A percentile compares a stretch with the other conserved stretches of the same genome.
Evolutionary conservation across 2,797 vertebrate species (phyloP).

Genomic region (Eupleurogrammus muticus): DNA sequence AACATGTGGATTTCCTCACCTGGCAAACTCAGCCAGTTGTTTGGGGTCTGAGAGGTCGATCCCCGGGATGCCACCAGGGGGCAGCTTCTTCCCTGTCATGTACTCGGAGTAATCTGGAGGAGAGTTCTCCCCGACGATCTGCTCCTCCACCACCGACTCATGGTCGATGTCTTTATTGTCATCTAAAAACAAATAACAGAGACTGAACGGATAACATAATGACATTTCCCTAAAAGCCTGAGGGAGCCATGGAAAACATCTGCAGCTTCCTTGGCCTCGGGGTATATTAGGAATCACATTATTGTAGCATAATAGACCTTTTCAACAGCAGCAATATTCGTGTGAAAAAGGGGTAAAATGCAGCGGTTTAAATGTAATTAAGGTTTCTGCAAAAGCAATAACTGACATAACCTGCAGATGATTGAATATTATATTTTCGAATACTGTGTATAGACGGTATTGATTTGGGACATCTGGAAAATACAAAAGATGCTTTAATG

Average conservation of each 20-base stretch:
- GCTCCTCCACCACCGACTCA: constrained; percentile 98
- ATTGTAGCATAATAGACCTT: neutral
- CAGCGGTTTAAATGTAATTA: too few relatives aligned
- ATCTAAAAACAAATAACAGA: constrained; percentile 89
- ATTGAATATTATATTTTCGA: too few relatives aligned
- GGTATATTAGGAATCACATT: neutral
- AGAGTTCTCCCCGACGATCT: constrained; percentile 97
- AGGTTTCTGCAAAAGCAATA: too few relatives aligned
- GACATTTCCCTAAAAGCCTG: constrained; percentile 40
- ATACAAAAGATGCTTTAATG: too few relatives aligned
- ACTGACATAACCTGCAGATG: too few relatives aligned
- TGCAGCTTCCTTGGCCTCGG: neutral
- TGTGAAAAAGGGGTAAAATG: too few relatives aligned
- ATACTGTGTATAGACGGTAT: too few relatives aligned
- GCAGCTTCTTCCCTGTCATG: constrained; percentile 98
- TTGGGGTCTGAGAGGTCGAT: constrained; percentile 98
- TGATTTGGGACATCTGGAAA: too few relatives aligned
- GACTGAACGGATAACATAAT: constrained; percentile 81
- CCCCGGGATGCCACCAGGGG: constrained; percentile 96
- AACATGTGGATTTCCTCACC: constrained; percentile 81
- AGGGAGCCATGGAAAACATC: constrained; percentile 17
- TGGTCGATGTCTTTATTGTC: constrained; percentile 98
- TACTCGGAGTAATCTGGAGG: constrained; percentile 98
- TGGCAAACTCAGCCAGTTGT: constrained; percentile 98
- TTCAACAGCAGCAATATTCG: too few relatives aligned